Evolutionary conservation across 2,113 vertebrate species (phyloP).

Genomic region (Pipra filicauda): DNA sequence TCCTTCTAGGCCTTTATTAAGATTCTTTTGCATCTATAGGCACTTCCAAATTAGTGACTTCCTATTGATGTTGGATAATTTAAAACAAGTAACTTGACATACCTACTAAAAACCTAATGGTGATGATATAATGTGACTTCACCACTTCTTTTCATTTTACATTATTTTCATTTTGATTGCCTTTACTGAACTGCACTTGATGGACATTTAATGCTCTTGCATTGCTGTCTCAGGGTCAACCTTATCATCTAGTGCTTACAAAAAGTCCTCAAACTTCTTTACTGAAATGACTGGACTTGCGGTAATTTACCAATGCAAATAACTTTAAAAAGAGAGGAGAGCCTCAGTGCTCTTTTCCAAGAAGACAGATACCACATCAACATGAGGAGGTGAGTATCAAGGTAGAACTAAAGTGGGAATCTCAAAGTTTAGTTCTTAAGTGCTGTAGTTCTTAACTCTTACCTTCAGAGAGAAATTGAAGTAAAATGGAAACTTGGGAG

Average conservation of each 20-base stretch:
- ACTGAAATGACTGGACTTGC: background rate
- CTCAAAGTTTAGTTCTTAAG: background rate
- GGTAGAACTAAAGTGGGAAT: background rate
- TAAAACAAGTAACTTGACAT: conserved; percentile 8
- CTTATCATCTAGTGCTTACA: background rate
- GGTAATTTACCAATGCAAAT: background rate
- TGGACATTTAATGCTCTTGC: background rate
- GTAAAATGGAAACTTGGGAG: background rate
- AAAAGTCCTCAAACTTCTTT: background rate
- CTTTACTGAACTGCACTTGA: background rate
- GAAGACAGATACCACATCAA: background rate
- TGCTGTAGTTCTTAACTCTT: background rate
- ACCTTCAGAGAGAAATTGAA: background rate
- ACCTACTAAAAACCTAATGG: background rate
- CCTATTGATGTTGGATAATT: background rate
- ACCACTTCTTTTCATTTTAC: background rate
- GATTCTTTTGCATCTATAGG: background rate
- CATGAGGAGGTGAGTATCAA: background rate
- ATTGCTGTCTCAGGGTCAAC: background rate
- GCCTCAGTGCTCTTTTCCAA: background rate
- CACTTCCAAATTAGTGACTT: background rate
- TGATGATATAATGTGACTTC: background rate
- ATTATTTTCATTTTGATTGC: background rate
- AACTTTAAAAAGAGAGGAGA: background rate
- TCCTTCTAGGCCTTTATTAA: background rate